Evolutionary conservation across 2,113 vertebrate genomes (phyloP).

Genomic region (Vireo altiloquus): DNA sequence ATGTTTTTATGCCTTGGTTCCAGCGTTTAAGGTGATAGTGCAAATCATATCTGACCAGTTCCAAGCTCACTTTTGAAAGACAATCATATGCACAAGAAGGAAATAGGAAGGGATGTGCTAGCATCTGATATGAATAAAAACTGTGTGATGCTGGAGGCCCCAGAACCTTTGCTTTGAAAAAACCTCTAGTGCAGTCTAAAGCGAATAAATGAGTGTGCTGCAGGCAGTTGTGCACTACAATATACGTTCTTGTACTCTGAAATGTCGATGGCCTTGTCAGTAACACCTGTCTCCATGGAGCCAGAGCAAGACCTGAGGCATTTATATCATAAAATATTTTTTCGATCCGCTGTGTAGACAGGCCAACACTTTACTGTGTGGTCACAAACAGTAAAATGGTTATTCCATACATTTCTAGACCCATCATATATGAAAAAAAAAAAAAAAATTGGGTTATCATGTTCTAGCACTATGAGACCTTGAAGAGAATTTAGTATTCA

Average conservation of each 20-base stretch:
- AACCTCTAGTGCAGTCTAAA: background rate
- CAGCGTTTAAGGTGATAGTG: background rate
- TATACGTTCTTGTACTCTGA: background rate
- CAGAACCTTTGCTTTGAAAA: background rate
- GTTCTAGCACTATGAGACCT: background rate
- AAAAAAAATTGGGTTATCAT: accelerated
- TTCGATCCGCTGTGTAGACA: background rate
- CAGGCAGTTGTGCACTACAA: background rate
- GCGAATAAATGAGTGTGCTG: background rate
- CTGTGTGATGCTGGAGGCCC: background rate
- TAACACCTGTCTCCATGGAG: background rate
- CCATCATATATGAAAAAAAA: background rate
- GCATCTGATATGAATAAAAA: background rate
- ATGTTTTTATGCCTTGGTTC: background rate
- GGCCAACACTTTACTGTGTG: background rate
- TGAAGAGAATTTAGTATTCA: background rate
- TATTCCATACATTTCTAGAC: background rate
- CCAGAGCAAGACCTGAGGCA: background rate
- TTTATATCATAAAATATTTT: background rate
- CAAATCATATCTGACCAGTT: background rate
- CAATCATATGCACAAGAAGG: background rate
- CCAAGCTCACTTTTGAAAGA: background rate
- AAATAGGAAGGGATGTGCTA: background rate
- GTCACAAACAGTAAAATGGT: background rate
- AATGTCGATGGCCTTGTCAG: background rate